phyloP scores from a whole-genome alignment of 2,113 vertebrate species.

The Origma solitaria region DNA sequence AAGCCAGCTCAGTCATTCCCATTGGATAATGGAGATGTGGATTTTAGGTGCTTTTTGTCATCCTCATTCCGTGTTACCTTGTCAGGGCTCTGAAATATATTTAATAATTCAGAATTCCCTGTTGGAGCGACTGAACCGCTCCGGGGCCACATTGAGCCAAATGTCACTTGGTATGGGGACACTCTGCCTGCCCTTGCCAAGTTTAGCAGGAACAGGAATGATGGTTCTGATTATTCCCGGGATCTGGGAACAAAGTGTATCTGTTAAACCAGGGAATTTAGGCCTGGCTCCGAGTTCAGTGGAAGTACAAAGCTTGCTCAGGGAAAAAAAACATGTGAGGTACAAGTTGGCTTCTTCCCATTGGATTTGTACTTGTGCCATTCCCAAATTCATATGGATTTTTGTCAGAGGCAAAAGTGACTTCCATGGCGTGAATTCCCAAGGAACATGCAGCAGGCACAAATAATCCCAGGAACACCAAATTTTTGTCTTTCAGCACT shows the following conservation, averaged over 20 bases:
- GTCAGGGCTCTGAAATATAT: background rate
- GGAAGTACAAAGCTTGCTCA: background rate
- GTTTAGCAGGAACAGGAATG: background rate
- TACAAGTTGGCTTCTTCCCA: background rate
- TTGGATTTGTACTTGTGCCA: background rate
- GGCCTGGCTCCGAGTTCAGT: background rate
- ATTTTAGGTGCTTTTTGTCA: background rate
- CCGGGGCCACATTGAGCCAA: background rate
- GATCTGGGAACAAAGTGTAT: background rate
- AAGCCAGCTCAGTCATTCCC: background rate
- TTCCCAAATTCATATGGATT: background rate
- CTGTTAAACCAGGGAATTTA: background rate
- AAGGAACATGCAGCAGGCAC: background rate
- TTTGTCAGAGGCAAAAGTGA: background rate
- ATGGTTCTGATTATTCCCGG: accelerated
- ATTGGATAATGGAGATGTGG: accelerated
- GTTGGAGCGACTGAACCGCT: background rate
- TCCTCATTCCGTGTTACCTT: background rate
- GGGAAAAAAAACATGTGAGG: background rate
- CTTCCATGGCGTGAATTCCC: background rate
- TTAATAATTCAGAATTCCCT: background rate
- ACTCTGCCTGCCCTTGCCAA: background rate
- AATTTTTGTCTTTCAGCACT: accelerated
- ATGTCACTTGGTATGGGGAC: background rate
- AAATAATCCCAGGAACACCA: background rate